Conservation (phyloP, 1,140 invertebrate genomes). For the Caerostris darwini region DNA sequence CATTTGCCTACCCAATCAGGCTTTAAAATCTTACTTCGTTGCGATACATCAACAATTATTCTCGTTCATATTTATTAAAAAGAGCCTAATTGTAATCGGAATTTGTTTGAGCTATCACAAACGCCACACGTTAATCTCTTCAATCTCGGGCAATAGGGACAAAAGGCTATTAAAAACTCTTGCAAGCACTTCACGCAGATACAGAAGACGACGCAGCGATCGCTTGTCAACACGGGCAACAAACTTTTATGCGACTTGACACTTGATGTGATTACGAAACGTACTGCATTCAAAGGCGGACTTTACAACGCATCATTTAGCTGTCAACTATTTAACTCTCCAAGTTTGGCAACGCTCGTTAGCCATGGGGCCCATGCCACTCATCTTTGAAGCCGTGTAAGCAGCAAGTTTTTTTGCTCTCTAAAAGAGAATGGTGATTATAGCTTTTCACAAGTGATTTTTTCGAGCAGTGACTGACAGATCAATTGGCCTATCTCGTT, state of each 20-base stretch:
- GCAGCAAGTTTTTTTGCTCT: neutral
- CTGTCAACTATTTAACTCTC: slow-evolving; percentile 38
- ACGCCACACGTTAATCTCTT: neutral
- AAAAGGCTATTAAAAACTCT: neutral
- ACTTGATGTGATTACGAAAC: slow-evolving; percentile 23
- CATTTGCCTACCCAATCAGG: no score
- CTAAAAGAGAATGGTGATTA: slow-evolving; percentile 38
- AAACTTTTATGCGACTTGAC: slow-evolving; percentile 7
- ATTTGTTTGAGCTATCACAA: neutral
- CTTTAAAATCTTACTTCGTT: no score
- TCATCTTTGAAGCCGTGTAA: neutral
- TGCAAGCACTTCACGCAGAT: neutral
- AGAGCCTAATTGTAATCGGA: neutral
- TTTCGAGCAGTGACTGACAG: slow-evolving; percentile 12
- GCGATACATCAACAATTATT: no score
- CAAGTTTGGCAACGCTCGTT: slow-evolving; percentile 26
- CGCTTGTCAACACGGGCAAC: neutral
- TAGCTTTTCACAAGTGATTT: slow-evolving; percentile 64
- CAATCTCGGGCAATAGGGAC: neutral
- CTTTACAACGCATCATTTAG: slow-evolving; percentile 35
- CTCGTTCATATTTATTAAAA: neutral
- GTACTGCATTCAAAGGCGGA: neutral
- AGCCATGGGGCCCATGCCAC: slow-evolving; percentile 35
- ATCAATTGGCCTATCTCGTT: slow-evolving; percentile 59
- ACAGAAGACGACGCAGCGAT: neutral